Base-by-base conservation (phyloP, 2,797 vertebrate genomes). In the Pangasius djambal region DNA sequence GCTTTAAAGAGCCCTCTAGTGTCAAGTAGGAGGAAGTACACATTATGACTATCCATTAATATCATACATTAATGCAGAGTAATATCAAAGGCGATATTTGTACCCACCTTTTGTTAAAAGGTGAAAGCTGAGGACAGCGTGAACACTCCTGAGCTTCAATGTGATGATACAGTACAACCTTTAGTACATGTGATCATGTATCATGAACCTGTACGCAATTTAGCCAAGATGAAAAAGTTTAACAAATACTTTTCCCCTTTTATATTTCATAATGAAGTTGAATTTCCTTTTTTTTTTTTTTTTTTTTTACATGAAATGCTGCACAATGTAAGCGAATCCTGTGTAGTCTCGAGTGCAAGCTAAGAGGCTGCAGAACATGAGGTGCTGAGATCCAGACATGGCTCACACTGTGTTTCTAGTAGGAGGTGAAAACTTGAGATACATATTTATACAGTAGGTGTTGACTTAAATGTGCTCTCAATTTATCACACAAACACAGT, bases 391-490 rank as follows among this genome's bases (percentile, higher is more conserved):
- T 40, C 40, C 40, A 40, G 40, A 40, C 40, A 40, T 40, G 40
- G 40, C 40, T 40, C 40, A 40, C 40, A 40, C 40, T 40, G 40
- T 5, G 40, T 40, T 40, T 40, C 93, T 96, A 28, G 96, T 95
- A 90, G 96, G 96, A 96, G 96, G 96, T 95, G 90, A 94, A 94
- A 87, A 83, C 86, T 69, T 44, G 59, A 16, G 1, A 9, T 72
- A n/a, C 31, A 37, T 28, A 48, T 69, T 83, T 20, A 61, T 48
- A 12, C 74, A 8, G 65, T 52, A 31, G 77, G 77, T 79, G 77
- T 37, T 82, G 79, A 61, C 31, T 82, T 59, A 13, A 59, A 37
- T 82, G 79, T 40, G n/a, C 55, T 61, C 31, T 81, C 52, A 57
- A 10, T 81, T 55, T 31, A 52, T 78, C 48, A 52, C 50, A 52